These are phyloP conservation scores for Papilio glaucus DNA, from an alignment of 1,140 invertebrate genomes.

Conservation along the genomic window DNA sequence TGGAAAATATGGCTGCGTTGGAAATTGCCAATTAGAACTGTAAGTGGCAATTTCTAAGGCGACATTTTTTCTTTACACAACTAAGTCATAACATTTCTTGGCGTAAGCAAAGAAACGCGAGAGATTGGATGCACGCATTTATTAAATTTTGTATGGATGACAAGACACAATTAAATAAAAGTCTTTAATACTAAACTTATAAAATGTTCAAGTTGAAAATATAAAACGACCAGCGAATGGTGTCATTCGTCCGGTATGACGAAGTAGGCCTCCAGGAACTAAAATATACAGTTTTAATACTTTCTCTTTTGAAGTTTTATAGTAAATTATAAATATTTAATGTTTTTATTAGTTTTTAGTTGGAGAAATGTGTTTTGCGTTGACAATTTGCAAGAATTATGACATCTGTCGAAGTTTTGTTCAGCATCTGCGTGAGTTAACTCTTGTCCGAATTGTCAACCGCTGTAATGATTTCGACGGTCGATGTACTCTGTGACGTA, in stretches of 20 bases:
- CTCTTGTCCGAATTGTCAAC: slow-evolving; percentile 1
- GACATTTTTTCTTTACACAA: background rate
- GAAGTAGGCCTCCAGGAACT: no score
- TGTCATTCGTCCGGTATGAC: no score
- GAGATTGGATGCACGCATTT: no score
- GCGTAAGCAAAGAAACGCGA: background rate
- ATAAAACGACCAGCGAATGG: background rate
- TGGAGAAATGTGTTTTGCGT: background rate
- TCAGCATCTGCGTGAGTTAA: background rate
- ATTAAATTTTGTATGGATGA: no score
- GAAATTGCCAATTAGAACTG: background rate
- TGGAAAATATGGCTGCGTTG: background rate
- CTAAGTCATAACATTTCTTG: background rate
- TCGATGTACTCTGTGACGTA: slow-evolving; percentile 12
- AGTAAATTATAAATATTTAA: background rate
- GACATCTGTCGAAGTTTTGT: background rate
- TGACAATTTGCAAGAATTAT: background rate
- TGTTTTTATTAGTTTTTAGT: background rate
- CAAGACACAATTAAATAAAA: no score
- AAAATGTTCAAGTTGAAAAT: no score
- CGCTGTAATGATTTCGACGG: slow-evolving; percentile 6
- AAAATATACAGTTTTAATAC: background rate
- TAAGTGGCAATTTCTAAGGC: background rate
- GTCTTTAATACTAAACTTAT: no score
- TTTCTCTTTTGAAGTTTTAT: background rate